These are phyloP conservation scores for Zonitis immaculata DNA, from an alignment of 2,888 invertebrate genomes.

Conservation along the genomic window DNA sequence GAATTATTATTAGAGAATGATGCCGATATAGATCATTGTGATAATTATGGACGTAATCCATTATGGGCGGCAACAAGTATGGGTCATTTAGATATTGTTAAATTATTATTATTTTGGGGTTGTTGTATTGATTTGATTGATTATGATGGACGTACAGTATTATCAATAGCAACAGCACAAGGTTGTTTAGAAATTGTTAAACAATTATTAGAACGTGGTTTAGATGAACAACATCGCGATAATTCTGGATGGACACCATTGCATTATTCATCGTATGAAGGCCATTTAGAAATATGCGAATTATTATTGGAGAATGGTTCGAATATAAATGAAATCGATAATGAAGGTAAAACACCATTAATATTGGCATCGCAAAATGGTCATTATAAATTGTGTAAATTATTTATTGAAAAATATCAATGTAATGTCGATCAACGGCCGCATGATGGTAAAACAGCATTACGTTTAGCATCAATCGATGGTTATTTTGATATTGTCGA, in stretches of 20 bases:
- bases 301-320: slow-evolving; percentile 82
- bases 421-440: slow-evolving; percentile 81
- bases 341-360: slow-evolving; percentile 83
- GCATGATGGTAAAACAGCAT: slow-evolving; percentile 85
- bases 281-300: slow-evolving; percentile 78
- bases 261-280: slow-evolving; percentile 94
- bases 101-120: slow-evolving; percentile 88
- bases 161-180: slow-evolving; percentile 80
- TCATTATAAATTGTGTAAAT: slow-evolving; percentile 63
- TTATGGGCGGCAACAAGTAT: slow-evolving; percentile 92
- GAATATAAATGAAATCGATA: slow-evolving; percentile 82
- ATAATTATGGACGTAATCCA: slow-evolving; percentile 76
- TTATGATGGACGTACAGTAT: slow-evolving; percentile 85
- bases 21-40: slow-evolving; percentile 85
- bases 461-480: slow-evolving; percentile 76
- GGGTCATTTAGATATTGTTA: slow-evolving; percentile 82
- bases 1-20: slow-evolving; percentile 87
- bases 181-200: slow-evolving; percentile 85
- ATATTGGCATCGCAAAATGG: slow-evolving; percentile 89
- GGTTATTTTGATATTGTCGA: slow-evolving; percentile 78
- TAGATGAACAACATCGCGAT: slow-evolving; percentile 84
- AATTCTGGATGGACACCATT: slow-evolving; percentile 97
- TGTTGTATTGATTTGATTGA: slow-evolving; percentile 94
- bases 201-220: slow-evolving; percentile 79
- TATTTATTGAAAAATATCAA: slow-evolving; percentile 67